Conservation (phyloP, 2,888 invertebrate species). For the Synanthedon formicaeformis region DNA sequence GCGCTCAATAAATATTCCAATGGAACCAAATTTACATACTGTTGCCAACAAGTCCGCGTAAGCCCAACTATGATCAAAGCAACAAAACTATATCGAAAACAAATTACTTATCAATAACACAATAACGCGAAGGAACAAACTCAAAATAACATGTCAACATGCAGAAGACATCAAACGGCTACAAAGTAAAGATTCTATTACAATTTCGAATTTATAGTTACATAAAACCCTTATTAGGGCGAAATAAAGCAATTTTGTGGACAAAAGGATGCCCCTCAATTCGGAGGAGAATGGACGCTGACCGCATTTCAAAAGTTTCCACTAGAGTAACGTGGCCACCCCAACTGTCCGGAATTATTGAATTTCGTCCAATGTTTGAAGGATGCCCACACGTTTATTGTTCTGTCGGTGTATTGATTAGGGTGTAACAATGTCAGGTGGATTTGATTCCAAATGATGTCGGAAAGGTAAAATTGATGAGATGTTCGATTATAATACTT, state of each 20-base stretch:
- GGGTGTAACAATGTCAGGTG: constrained; percentile 39
- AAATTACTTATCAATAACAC: neutral
- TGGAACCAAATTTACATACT: constrained; percentile 45
- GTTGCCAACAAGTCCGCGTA: neutral
- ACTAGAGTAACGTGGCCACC: constrained; percentile 33
- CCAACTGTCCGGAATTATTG: constrained; percentile 54
- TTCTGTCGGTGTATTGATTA: constrained; percentile 46
- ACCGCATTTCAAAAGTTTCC: constrained; percentile 62
- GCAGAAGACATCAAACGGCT: constrained; percentile 56
- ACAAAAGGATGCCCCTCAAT: constrained; percentile 56
- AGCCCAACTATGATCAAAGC: neutral
- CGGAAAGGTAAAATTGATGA: too few species aligned
- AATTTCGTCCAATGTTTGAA: constrained; percentile 41
- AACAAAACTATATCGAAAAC: constrained; percentile 1
- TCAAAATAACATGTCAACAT: constrained; percentile 13
- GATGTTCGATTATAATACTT: too few species aligned
- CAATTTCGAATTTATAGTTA: constrained; percentile 55
- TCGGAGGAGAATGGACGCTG: constrained; percentile 26
- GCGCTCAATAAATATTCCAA: constrained; percentile 60
- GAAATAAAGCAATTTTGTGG: constrained; percentile 63
- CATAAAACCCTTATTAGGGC: constrained; percentile 58
- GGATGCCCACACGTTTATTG: constrained; percentile 61
- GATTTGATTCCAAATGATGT: neutral
- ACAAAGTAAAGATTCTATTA: constrained; percentile 49
- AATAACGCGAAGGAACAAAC: constrained; percentile 4